These are phyloP conservation scores for Moxostoma hubbsi DNA, from an alignment of 2,797 vertebrate genomes.

Conservation along the genomic window DNA sequence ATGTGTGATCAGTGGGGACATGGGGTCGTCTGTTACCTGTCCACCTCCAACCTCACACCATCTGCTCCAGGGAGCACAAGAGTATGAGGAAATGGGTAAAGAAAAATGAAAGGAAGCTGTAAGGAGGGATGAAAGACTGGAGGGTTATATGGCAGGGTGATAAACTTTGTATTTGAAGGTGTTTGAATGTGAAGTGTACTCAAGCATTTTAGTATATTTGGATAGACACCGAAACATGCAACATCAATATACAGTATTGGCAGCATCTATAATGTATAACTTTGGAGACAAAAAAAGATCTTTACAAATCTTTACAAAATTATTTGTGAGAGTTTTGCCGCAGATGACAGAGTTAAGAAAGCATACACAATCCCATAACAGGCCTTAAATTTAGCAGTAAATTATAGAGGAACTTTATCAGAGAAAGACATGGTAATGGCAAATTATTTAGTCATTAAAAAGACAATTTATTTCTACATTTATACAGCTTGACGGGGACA, in stretches of 20 bases:
- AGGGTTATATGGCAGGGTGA: neutral
- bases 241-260: neutral
- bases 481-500: too few relatives aligned
- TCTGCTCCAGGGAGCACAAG: constrained; percentile 70
- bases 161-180: neutral
- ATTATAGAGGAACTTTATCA: too few relatives aligned
- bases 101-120: constrained; percentile 9
- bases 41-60: constrained; percentile 75
- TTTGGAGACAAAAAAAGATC: too few relatives aligned
- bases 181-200: neutral
- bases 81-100: constrained; percentile 33
- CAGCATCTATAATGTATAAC: neutral
- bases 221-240: too few relatives aligned
- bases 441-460: too few relatives aligned
- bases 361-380: too few relatives aligned
- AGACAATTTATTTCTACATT: too few relatives aligned
- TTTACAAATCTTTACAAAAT: too few relatives aligned
- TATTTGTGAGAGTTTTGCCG: too few relatives aligned
- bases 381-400: too few relatives aligned
- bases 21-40: constrained; percentile 77
- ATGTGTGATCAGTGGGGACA: constrained; percentile 64
- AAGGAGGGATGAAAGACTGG: constrained; percentile 13
- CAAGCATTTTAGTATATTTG: neutral
- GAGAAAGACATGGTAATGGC: too few relatives aligned
- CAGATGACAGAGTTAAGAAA: too few relatives aligned